A percentile compares a stretch with the other conserved stretches of the same genome.
These are phyloP conservation scores for fruit fly (Drosophila melanogaster) DNA, from an alignment of 1,140 invertebrate species.

Conservation along the genomic window DNA sequence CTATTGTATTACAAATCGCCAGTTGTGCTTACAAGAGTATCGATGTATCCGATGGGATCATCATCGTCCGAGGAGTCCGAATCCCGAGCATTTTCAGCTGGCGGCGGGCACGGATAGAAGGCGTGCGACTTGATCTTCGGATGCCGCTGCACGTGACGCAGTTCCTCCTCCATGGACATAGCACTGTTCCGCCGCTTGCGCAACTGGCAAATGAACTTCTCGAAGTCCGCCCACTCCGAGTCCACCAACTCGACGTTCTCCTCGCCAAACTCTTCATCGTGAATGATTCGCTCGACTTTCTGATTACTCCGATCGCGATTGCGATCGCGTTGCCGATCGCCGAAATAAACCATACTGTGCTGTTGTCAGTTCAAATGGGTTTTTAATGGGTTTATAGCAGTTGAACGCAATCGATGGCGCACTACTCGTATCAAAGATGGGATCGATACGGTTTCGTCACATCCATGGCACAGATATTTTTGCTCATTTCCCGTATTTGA, in stretches of 20 bases:
- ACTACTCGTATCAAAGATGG: constrained; percentile 32
- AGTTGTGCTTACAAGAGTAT: constrained; percentile 86
- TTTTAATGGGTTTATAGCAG: constrained; percentile 31
- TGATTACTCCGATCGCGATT: constrained; percentile 56
- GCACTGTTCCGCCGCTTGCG: constrained; percentile 86
- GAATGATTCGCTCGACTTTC: constrained; percentile 73
- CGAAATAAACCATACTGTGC: constrained; percentile 71
- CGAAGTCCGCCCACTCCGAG: constrained; percentile 84
- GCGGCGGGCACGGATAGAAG: constrained; percentile 89
- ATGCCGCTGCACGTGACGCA: constrained; percentile 85
- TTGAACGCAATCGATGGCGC: constrained; percentile 11
- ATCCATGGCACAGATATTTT: constrained; percentile 45
- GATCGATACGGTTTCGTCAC: constrained; percentile 27
- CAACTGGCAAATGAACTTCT: constrained; percentile 85
- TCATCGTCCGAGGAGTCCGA: constrained; percentile 84
- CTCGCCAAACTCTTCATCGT: constrained; percentile 84
- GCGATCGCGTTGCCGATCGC: constrained; percentile 65
- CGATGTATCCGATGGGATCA: constrained; percentile 87
- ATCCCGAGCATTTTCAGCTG: constrained; percentile 86
- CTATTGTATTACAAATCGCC: background rate
- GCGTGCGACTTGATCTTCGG: constrained; percentile 85
- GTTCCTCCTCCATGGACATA: constrained; percentile 86
- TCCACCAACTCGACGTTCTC: constrained; percentile 84
- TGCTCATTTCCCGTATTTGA: constrained; percentile 42
- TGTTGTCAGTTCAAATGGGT: constrained; percentile 7